A percentile compares a stretch with the other conserved stretches of the same genome.
phyloP scores from a whole-genome alignment of 2,113 vertebrate genomes.

The Ammospiza caudacuta region DNA sequence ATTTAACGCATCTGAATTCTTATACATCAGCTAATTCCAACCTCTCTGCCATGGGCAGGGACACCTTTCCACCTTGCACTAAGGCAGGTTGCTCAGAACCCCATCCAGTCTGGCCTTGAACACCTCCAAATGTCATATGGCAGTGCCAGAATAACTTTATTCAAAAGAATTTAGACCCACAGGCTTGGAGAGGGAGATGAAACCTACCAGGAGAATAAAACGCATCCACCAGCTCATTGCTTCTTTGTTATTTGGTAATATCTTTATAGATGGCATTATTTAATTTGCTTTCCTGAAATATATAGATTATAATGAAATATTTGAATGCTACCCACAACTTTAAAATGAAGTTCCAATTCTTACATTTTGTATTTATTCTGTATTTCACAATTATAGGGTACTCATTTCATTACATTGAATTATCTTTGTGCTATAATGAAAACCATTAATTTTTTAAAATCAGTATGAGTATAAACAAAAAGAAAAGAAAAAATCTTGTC shows the following conservation, averaged over 20 bases:
- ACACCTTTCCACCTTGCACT: neutral
- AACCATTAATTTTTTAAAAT: slow-evolving; percentile 43
- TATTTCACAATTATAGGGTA: slow-evolving; percentile 27
- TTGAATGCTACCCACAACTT: neutral
- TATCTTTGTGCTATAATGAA: neutral
- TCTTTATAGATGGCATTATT: neutral
- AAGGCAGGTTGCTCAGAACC: neutral
- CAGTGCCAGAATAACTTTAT: neutral
- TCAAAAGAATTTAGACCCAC: neutral
- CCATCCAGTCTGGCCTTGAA: neutral
- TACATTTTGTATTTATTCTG: neutral
- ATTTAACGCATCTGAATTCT: neutral
- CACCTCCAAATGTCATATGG: neutral
- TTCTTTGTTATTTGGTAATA: neutral
- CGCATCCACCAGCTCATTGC: neutral
- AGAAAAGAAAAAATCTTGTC: neutral
- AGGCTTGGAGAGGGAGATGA: neutral
- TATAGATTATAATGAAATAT: neutral
- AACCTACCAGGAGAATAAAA: neutral
- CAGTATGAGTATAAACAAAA: slow-evolving; percentile 37
- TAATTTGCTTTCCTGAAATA: neutral
- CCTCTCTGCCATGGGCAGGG: neutral
- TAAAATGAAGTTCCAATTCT: neutral
- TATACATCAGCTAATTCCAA: neutral
- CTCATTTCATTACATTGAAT: slow-evolving; percentile 1